Evolutionary conservation across 2,113 vertebrate genomes (phyloP).

Genomic region (Phaethornis superciliosus): DNA sequence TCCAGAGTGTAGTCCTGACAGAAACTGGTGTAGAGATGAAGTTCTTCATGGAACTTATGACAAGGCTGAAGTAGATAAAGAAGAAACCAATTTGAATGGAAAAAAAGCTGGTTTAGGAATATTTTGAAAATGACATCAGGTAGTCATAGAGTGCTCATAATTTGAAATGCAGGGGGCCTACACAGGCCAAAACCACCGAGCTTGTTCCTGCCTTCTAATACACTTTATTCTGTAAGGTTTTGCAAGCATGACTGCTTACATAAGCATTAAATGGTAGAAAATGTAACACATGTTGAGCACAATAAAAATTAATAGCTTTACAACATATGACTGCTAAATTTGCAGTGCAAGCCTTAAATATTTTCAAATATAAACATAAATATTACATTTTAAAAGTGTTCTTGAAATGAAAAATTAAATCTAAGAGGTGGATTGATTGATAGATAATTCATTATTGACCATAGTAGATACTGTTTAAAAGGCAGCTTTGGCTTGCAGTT

Average conservation of each 20-base stretch:
- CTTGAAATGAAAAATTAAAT: not conserved
- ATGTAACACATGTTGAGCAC: not conserved
- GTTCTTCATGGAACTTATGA: not conserved
- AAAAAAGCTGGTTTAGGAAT: not conserved
- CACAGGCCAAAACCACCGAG: not conserved
- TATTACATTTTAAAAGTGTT: not conserved
- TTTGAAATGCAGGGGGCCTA: not conserved
- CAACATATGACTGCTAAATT: not conserved
- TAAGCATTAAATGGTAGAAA: not conserved
- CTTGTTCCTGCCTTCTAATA: not conserved
- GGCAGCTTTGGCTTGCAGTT: not conserved
- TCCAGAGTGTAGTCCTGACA: not conserved
- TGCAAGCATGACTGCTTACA: not conserved
- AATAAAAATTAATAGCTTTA: not conserved
- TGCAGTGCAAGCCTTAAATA: not conserved
- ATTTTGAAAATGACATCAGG: not conserved
- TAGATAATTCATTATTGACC: not conserved
- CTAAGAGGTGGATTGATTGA: not conserved
- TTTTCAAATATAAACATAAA: not conserved
- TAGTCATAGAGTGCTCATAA: not conserved
- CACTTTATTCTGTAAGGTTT: not conserved
- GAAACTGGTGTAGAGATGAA: not conserved
- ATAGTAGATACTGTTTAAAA: not conserved
- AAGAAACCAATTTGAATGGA: not conserved
- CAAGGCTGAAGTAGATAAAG: not conserved